These are phyloP conservation scores for Colletes latitarsis DNA, from an alignment of 1,140 invertebrate species.

Conservation along the genomic window DNA sequence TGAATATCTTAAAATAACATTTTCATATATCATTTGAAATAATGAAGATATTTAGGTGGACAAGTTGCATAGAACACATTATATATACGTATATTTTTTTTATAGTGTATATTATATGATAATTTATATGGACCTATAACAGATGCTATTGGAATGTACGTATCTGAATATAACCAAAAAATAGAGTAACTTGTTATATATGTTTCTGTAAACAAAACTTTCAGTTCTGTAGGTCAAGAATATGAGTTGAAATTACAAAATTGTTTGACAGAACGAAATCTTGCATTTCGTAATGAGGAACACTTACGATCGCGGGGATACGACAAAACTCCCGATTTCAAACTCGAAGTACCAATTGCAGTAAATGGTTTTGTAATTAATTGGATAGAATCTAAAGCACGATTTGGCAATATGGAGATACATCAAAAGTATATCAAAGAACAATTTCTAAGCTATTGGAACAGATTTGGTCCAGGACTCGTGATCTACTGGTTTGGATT, in stretches of 20 bases:
- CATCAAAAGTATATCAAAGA: slow-evolving; percentile 93
- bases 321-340: slow-evolving; percentile 97
- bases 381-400: slow-evolving; percentile 98
- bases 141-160: slow-evolving; percentile 88
- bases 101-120: slow-evolving; percentile 70
- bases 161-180: slow-evolving; percentile 57
- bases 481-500: slow-evolving; percentile 99
- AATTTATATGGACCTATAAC: slow-evolving; percentile 86
- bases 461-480: slow-evolving; percentile 95
- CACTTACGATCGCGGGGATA: slow-evolving; percentile 90
- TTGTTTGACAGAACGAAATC: slow-evolving; percentile 82
- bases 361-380: slow-evolving; percentile 93
- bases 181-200: not conserved
- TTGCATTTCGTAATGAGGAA: slow-evolving; percentile 91
- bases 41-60: too few relatives aligned
- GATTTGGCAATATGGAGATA: slow-evolving; percentile 92
- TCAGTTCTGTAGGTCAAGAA: slow-evolving; percentile 87
- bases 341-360: slow-evolving; percentile 93
- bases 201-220: slow-evolving; percentile 48
- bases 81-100: slow-evolving; percentile 74
- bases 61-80: slow-evolving; percentile 61
- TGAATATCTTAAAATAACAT: too few relatives aligned
- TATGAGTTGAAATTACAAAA: slow-evolving; percentile 87
- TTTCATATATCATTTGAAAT: too few relatives aligned
- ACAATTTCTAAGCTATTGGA: slow-evolving; percentile 95